phyloP scores from a whole-genome alignment of 2,797 vertebrate genomes.

The Ctenosaura bakeri region DNA sequence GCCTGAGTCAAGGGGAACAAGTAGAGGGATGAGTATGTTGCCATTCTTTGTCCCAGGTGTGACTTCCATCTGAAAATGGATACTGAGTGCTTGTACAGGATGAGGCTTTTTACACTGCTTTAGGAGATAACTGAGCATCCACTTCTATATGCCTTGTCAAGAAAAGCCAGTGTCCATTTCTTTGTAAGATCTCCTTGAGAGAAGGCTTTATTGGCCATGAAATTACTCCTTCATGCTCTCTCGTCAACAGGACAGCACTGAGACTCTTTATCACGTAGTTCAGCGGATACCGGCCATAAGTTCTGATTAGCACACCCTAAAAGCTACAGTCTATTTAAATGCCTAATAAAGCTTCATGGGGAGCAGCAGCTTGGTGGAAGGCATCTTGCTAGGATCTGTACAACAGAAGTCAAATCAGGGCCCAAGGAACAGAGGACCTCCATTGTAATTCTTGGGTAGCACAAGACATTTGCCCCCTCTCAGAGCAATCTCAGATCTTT shows the following conservation, averaged over 20 bases:
- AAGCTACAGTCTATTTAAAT: conserved; percentile 53
- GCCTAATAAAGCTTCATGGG: conserved; percentile 61
- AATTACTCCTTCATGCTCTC: conserved; percentile 80
- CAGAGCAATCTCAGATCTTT: no score
- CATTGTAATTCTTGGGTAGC: no score
- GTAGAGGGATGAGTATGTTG: neutral
- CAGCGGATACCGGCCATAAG: conserved; percentile 53
- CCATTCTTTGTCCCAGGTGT: neutral
- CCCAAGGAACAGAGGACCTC: no score
- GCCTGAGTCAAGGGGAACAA: neutral
- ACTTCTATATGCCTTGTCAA: conserved; percentile 62
- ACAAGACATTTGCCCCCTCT: no score
- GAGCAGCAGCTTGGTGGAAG: conserved; percentile 56
- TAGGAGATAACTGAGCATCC: conserved; percentile 53
- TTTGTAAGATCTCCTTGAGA: conserved; percentile 73
- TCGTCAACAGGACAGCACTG: conserved; percentile 61
- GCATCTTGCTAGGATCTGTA: neutral
- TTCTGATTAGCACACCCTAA: conserved; percentile 65
- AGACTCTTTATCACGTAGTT: conserved; percentile 29
- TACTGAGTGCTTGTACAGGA: neutral
- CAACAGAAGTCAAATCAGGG: neutral
- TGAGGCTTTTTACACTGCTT: conserved; percentile 40
- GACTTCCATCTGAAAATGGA: neutral
- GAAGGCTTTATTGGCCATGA: conserved; percentile 81
- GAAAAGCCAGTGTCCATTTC: conserved; percentile 77